Evolutionary conservation across 2,113 vertebrate species (phyloP), one percentile per base, ranked within the genome.

Genomic region (Phasianus colchicus): DNA sequence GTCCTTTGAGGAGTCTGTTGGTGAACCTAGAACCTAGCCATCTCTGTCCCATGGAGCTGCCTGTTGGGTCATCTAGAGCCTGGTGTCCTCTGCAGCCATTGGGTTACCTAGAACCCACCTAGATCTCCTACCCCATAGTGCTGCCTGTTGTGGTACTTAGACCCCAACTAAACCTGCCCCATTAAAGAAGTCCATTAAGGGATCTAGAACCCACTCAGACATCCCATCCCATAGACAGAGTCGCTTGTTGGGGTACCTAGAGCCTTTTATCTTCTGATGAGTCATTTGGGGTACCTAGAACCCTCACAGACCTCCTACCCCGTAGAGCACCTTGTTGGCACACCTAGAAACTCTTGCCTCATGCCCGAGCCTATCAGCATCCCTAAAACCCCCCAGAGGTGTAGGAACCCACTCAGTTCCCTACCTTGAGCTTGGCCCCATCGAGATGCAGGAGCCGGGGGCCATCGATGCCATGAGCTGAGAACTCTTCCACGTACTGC

Each of bases 341-440:
- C 22, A 32, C 64, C 64, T 16, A 10, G 67, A 50, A 29, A 38
- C 29, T n/a, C 32, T n/a, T 52, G 8, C 24, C 14, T 27, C 16
- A 10, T 32, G 22, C 13, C 32, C 30, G 30, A 60, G 45, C 25
- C n/a, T 10, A 14, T 25, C 42, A 43, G 47, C 12, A 7, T 20
- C 54, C 85, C 70, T 15, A 5, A 22, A 54, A 9, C 55, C n/a
- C 34, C 36, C 3, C 64, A 88, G 57, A 27, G 74, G n/a, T 25
- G 30, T 22, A 60, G 25, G n/a, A 9, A 10, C 10, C 32, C 19
- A 30, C 50, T 30, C 54, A 30, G 54, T 55, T 30, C 54, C 54
- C 14, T 92, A 99, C 99, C 98, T 99, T 99, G 86, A 99, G 97
- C 87, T 97, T 99, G 97, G 95, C 97, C 2, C 98, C 97, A 0